These are phyloP conservation scores for Mormyrus proboscirostris DNA, from an alignment of 2,797 vertebrate species.

Conservation along the genomic window DNA sequence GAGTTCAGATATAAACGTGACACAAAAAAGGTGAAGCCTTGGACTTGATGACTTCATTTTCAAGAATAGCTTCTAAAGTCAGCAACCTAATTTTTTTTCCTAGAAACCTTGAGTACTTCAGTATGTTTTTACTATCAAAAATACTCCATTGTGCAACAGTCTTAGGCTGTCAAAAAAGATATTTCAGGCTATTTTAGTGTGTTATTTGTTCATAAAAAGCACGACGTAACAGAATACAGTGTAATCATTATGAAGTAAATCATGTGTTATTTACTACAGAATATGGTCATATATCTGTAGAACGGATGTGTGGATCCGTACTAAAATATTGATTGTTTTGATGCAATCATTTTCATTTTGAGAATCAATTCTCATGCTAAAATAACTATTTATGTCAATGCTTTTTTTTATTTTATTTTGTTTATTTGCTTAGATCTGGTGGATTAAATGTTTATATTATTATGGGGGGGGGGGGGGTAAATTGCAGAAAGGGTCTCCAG, in stretches of 20 bases:
- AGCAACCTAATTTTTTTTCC: neutral
- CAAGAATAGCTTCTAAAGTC: neutral
- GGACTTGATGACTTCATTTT: neutral
- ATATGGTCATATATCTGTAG: neutral
- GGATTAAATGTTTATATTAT: neutral
- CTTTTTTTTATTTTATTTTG: neutral
- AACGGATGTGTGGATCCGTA: neutral
- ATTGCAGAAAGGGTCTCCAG: neutral
- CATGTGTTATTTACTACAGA: neutral
- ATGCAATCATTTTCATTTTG: neutral
- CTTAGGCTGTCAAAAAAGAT: neutral
- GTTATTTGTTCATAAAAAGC: neutral
- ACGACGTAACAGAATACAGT: neutral
- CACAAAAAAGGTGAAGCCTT: neutral
- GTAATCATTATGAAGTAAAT: neutral
- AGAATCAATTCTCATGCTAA: neutral
- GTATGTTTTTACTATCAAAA: neutral
- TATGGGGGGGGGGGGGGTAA: neutral
- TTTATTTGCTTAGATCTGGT: neutral
- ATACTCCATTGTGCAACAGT: neutral
- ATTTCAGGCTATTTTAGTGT: neutral
- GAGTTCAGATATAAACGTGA: neutral
- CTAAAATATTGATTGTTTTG: neutral
- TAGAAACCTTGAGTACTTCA: neutral
- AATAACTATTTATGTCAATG: neutral